A percentile compares a stretch with the other conserved stretches of the same genome.
phyloP scores from a whole-genome alignment of 2,113 vertebrate genomes.

The Ophthalmolycus amberensis region DNA sequence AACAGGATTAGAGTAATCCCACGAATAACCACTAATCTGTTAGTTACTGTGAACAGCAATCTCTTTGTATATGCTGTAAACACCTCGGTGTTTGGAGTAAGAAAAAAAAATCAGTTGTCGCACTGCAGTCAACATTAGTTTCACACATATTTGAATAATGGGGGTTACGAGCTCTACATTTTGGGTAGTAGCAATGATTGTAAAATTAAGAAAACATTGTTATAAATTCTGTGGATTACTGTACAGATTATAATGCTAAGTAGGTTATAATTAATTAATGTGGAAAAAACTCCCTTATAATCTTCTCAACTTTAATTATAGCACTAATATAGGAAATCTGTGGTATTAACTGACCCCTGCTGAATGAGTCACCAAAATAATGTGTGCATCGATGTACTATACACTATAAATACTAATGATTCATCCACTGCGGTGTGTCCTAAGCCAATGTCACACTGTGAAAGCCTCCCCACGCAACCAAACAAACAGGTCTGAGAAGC shows the following conservation, averaged over 20 bases:
- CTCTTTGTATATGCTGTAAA: constrained; percentile 39
- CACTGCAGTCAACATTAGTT: constrained; percentile 21
- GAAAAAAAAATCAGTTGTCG: constrained; percentile 1
- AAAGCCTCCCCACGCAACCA: constrained; percentile 23
- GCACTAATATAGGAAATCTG: constrained; percentile 14
- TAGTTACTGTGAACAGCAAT: constrained; percentile 53
- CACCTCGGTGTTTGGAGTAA: constrained; percentile 22
- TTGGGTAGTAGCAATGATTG: constrained; percentile 1
- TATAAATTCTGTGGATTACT: constrained; percentile 43
- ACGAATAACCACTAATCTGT: constrained; percentile 62
- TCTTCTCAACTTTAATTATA: constrained; percentile 25
- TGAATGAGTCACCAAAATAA: constrained; percentile 35
- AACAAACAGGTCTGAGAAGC: constrained; percentile 36
- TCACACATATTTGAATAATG: constrained; percentile 21
- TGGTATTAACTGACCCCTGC: constrained; percentile 25
- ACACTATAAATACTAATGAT: constrained; percentile 30
- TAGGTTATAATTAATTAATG: constrained; percentile 18
- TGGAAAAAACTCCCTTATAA: constrained; percentile 29
- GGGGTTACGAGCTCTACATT: not conserved
- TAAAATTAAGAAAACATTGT: not conserved
- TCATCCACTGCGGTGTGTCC: constrained; percentile 34
- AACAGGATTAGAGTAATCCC: constrained; percentile 65
- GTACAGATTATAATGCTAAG: constrained; percentile 33
- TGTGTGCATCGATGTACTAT: not conserved
- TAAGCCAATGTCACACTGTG: constrained; percentile 18